Base-by-base conservation (phyloP, 2,797 vertebrate genomes). In the Sebastes diploproa region DNA sequence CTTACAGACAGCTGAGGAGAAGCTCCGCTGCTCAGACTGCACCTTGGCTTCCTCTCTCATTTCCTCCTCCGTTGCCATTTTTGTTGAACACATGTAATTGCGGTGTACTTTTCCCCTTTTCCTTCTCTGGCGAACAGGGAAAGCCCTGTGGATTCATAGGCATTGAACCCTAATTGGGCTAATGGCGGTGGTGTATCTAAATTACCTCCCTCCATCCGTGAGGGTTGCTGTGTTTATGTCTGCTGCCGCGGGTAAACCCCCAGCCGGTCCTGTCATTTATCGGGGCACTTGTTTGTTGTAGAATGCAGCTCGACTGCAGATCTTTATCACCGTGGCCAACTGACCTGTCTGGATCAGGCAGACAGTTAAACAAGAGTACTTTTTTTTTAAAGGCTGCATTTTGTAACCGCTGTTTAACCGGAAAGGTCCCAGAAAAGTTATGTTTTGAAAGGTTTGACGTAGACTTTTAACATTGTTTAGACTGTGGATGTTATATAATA, bases 141-240 rank as follows among this genome's bases (percentile, higher is more conserved):
- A 94, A 90, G 89, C 93, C 93, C 93, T 89, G 87, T 85, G 89
- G 94, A 95, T 94, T 95, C 93, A 94, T 83, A 92, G 91, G 88
- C 95, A 95, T 80, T 95, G 94, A 94, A 94, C 93, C 93, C 89
- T 94, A 94, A 94, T 95, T 91, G 90, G 81, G 13, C 91, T 96
- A 96, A 96, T 96, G 93, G 91, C 32, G 83, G 91, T 88, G 89
- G 91, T 93, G 77, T 86, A 94, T 93, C 93, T 94, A 95, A 96
- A 96, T 95, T 90, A 92, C 92, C 88, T 85, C 87, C 93, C 92
- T 94, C 90, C 91, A 92, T 92, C 90, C 92, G 91, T 93, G 92
- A 76, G 89, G 93, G 91, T 79, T 88, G 70, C 90, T 80, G 85
- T 96, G 95, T 96, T 96, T 96, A 96, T 96, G 95, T 96, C 96